phyloP scores from a whole-genome alignment of 1,140 invertebrate species.

The Trichonephila inaurata region DNA sequence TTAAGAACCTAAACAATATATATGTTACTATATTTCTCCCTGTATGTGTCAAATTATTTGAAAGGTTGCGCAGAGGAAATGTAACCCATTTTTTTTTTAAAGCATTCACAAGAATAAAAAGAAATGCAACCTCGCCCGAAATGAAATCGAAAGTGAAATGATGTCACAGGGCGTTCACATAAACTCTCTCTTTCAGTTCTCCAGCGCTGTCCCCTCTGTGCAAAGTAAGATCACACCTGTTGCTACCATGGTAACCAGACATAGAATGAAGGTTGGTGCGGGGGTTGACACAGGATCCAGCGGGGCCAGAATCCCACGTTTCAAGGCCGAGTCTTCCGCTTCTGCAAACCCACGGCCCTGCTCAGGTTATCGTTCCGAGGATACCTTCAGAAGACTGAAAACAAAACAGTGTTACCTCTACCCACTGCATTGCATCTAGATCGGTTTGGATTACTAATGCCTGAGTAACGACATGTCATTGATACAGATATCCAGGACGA shows the following conservation, averaged over 20 bases:
- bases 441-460: not conserved
- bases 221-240: not conserved
- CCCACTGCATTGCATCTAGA: not conserved
- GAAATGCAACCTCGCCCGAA: conserved; percentile 27
- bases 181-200: not conserved
- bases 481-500: no score
- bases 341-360: not conserved
- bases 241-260: conserved; percentile 27
- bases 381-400: not conserved
- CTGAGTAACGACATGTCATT: no score
- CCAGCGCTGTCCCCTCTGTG: not conserved
- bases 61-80: conserved; percentile 42
- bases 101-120: no score
- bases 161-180: conserved; percentile 41
- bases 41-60: not conserved
- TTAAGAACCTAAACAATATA: not conserved
- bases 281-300: conserved; percentile 22
- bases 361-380: not conserved
- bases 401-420: not conserved
- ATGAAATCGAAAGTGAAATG: conserved; percentile 35
- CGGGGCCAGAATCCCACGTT: conserved; percentile 32
- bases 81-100: conserved; percentile 60
- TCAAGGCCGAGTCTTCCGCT: not conserved
- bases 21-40: not conserved
- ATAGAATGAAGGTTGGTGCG: conserved; percentile 18